These are phyloP conservation scores for Thymelicus sylvestris DNA, from an alignment of 2,888 invertebrate species.

Conservation along the genomic window DNA sequence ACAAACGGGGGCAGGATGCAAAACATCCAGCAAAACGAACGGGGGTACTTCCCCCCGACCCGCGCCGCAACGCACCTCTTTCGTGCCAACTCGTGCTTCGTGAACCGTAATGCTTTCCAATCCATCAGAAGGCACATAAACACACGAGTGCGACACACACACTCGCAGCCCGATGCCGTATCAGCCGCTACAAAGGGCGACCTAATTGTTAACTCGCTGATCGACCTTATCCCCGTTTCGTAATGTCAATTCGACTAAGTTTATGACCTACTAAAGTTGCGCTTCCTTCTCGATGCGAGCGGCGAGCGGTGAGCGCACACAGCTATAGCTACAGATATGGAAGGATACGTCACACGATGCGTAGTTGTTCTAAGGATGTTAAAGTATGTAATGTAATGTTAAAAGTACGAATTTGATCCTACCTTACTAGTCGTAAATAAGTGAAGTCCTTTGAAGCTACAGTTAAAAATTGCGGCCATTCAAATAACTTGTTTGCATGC, in stretches of 20 bases:
- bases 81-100: neutral
- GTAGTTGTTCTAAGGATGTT: neutral
- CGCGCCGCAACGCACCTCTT: neutral
- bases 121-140: constrained; percentile 12
- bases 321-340: neutral
- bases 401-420: too few species aligned
- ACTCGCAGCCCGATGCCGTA: neutral
- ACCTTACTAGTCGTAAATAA: too few species aligned
- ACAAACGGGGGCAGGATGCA: neutral
- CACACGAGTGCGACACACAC: neutral
- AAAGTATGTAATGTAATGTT: too few species aligned
- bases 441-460: too few species aligned
- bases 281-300: neutral
- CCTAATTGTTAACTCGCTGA: constrained; percentile 34
- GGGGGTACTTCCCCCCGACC: neutral
- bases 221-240: constrained; percentile 36
- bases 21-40: neutral
- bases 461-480: too few species aligned
- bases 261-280: constrained; percentile 21
- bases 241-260: constrained; percentile 31
- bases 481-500: neutral
- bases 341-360: neutral
- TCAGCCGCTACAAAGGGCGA: constrained; percentile 22
- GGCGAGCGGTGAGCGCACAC: neutral
- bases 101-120: constrained; percentile 15